Percentiles rank a stretch among this genome's conserved stretches.
Conservation (phyloP, 2,888 invertebrate species). For the Cryptophagus acutangulus region DNA sequence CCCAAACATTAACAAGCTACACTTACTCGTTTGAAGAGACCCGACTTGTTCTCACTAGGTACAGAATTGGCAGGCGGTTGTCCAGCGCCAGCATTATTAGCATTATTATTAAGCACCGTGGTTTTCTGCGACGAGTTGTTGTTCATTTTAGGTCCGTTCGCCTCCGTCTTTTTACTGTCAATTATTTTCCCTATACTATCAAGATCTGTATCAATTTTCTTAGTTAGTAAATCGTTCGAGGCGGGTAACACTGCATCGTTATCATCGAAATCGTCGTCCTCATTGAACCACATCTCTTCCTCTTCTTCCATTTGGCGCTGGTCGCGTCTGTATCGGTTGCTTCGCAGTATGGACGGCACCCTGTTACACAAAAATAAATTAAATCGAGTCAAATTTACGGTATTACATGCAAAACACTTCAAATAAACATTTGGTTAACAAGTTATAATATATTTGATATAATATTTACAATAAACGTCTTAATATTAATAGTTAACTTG, state of each 20-base stretch:
- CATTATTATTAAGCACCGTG: conserved; percentile 49
- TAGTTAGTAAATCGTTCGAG: conserved; percentile 52
- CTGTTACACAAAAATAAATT: too few relatives aligned
- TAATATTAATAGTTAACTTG: too few relatives aligned
- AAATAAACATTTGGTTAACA: not conserved
- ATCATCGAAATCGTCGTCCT: conserved; percentile 90
- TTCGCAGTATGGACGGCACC: conserved; percentile 76
- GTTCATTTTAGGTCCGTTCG: conserved; percentile 44
- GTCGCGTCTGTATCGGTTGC: conserved; percentile 83
- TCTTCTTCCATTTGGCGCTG: conserved; percentile 93
- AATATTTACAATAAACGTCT: not conserved
- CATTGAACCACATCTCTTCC: conserved; percentile 98
- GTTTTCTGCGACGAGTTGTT: conserved; percentile 40
- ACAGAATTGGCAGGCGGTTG: conserved; percentile 46
- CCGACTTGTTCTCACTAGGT: conserved; percentile 46
- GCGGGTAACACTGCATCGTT: conserved; percentile 58
- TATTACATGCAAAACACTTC: not conserved
- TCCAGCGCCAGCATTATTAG: conserved; percentile 26
- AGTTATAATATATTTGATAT: not conserved
- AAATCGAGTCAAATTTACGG: too few relatives aligned
- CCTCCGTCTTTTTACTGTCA: conserved; percentile 39
- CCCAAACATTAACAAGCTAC: not conserved
- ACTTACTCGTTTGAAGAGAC: conserved; percentile 51
- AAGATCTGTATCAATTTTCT: conserved; percentile 56
- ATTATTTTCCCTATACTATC: conserved; percentile 53